These are phyloP conservation scores for Agrotis segetum DNA, from an alignment of 2,888 invertebrate species.

Conservation along the genomic window DNA sequence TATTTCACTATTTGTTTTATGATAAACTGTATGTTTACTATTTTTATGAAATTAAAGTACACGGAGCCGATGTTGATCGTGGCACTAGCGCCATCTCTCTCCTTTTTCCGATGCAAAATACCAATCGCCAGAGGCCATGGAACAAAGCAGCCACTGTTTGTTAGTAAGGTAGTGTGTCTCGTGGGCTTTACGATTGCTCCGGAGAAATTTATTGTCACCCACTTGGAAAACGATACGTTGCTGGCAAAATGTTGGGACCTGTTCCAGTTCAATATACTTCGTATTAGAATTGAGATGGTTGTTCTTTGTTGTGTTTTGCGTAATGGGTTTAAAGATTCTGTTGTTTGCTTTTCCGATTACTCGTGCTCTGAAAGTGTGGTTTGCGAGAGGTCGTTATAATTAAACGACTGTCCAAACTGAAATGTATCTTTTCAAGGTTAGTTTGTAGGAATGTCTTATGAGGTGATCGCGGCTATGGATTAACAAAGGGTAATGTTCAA, in stretches of 20 bases:
- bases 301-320: conserved; percentile 37
- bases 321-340: conserved; percentile 18
- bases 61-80: no score
- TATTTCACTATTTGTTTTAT: no score
- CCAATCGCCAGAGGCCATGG: conserved; percentile 73
- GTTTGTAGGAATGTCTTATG: no score
- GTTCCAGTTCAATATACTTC: conserved; percentile 65
- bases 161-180: conserved; percentile 64
- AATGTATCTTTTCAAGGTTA: no score
- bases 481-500: no score
- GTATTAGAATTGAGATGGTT: conserved; percentile 65
- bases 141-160: conserved; percentile 64
- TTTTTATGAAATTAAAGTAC: no score
- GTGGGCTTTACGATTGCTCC: conserved; percentile 79
- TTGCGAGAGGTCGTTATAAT: no score
- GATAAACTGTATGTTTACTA: no score
- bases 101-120: conserved; percentile 87
- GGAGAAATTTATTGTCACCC: conserved; percentile 83
- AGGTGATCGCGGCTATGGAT: no score
- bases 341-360: not conserved
- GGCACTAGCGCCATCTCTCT: no score
- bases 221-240: conserved; percentile 80
- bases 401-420: no score
- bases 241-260: conserved; percentile 65
- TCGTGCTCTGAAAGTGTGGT: no score